Base-by-base conservation (phyloP, 2,888 invertebrate genomes). In the Glyphotaelius pellucidus region DNA sequence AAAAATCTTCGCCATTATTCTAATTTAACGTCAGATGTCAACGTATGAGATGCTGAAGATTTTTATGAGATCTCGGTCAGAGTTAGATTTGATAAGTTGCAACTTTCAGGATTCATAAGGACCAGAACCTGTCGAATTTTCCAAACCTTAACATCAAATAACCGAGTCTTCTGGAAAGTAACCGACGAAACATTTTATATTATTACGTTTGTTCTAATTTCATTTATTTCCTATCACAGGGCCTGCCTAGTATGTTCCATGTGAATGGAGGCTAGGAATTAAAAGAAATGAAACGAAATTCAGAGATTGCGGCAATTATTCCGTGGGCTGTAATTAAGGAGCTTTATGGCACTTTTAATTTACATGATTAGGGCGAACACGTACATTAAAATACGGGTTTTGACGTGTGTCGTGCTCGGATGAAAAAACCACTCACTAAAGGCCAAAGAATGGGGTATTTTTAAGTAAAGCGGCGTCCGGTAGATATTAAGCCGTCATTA, bases 311-410 rank as follows among this genome's bases (percentile, higher is more conserved):
- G 38, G 89, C 80, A 89, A 89, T 89, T 89, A 89, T 89, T 89
- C 80, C 89, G 31, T 80, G 89, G 89, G 80, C 32, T 80, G 86
- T 92, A 93, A 93, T 93, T 93, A 92, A 86, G 90, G 47, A 32
- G 91, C 93, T 93, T 93, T 92, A 93, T 91, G 91, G 92, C 88
- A 91, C 92, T 93, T 92, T 93, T 93, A 93, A 93, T 93, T 93
- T 93, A 93, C 93, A 93, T 93, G 93, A 92, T 93, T 92, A 90
- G 92, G 90, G 91, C 84, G 92, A 93, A 92, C 93, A 92, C 90
- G 92, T 90, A 93, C 93, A 92, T 93, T 93, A 93, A 93, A 92
- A 87, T 88, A 88, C 85, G 86, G 90, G 86, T 30, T 89, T 80
- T 89, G 89, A 67, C 89, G 91, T 91, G 90, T 85, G 88, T 90